Conservation (phyloP, 2,113 vertebrate species). For the Rhinolophus sinicus region DNA sequence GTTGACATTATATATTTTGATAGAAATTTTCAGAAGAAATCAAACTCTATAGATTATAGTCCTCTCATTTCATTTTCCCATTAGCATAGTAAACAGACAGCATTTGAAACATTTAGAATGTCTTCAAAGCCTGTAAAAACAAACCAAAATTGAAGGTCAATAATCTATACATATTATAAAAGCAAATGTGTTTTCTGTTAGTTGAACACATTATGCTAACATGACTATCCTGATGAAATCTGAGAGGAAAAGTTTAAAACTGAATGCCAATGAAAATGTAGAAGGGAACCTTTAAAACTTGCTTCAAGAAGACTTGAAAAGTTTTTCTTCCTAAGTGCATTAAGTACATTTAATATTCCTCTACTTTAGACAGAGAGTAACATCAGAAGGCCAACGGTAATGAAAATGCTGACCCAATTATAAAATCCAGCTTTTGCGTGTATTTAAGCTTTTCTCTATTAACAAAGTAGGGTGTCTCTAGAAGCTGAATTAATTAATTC, state of each 20-base stretch:
- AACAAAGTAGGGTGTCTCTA: background rate
- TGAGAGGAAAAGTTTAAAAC: background rate
- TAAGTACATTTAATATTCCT: constrained; percentile 16
- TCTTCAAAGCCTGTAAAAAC: background rate
- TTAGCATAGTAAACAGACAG: background rate
- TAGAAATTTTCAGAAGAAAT: constrained; percentile 20
- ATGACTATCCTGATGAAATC: background rate
- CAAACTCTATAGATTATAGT: background rate
- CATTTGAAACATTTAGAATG: constrained; percentile 44
- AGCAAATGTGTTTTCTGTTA: constrained; percentile 54
- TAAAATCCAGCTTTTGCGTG: background rate
- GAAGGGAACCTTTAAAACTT: background rate
- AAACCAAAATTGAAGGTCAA: constrained; percentile 46
- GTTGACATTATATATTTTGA: background rate
- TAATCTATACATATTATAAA: background rate
- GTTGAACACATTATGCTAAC: constrained; percentile 1
- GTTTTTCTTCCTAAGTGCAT: background rate
- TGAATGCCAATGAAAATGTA: constrained; percentile 12
- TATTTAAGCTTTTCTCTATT: background rate
- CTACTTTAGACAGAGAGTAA: background rate
- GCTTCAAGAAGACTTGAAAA: background rate
- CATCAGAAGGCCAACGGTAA: background rate
- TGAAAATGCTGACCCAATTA: background rate
- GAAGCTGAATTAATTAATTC: background rate
- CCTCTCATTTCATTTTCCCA: background rate